phyloP scores from a whole-genome alignment of 2,113 vertebrate genomes.

The Epinephelus fuscoguttatus region DNA sequence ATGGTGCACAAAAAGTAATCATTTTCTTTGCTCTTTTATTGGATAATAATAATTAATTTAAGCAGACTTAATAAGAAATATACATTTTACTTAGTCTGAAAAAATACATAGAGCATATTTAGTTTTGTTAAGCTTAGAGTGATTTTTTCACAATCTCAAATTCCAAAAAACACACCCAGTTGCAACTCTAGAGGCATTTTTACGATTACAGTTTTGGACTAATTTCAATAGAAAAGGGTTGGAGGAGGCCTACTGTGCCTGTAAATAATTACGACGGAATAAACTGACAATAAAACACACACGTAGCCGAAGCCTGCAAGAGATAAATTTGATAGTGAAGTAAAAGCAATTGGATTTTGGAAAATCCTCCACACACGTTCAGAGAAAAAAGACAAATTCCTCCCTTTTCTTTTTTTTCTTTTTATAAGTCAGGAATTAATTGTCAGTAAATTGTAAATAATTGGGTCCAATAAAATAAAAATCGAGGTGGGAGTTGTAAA shows the following conservation, averaged over 20 bases:
- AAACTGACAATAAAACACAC: constrained; percentile 68
- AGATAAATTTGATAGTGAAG: constrained; percentile 21
- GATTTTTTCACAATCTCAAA: background rate
- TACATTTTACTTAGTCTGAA: background rate
- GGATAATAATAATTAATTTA: background rate
- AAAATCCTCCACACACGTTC: constrained; percentile 14
- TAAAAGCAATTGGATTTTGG: constrained; percentile 26
- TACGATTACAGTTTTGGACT: constrained; percentile 54
- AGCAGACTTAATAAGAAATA: background rate
- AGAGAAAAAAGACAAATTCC: background rate
- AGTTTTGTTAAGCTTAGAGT: background rate
- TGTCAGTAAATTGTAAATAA: constrained; percentile 4
- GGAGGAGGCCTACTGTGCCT: constrained; percentile 59
- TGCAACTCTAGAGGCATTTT: constrained; percentile 52
- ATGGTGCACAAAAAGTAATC: background rate
- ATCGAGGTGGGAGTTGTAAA: background rate
- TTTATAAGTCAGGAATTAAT: background rate
- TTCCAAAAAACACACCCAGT: constrained; percentile 23
- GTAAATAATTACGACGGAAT: constrained; percentile 72
- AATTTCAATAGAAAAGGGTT: constrained; percentile 47
- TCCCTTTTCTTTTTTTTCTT: background rate
- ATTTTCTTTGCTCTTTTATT: background rate
- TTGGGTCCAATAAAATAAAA: constrained; percentile 11
- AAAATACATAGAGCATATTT: background rate
- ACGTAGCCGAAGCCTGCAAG: constrained; percentile 40